Evolutionary conservation across 2,888 invertebrate species (phyloP).

Genomic region (Hydroisotoma schaefferi): DNA sequence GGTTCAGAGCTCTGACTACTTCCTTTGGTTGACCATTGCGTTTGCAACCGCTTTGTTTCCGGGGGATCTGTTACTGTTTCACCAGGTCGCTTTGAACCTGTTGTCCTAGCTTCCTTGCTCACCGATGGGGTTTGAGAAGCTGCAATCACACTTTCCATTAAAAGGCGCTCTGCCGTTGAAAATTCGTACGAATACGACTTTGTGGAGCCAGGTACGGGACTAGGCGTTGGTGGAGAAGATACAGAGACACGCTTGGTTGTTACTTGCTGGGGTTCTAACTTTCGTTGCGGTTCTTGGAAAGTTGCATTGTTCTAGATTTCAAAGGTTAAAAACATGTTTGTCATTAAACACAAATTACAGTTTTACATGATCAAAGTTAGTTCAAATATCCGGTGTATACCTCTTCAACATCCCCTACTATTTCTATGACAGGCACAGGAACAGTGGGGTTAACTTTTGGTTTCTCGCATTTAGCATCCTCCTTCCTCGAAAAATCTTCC

Average conservation of each 20-base stretch:
- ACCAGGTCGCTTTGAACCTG: not conserved
- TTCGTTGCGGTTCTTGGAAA: not conserved
- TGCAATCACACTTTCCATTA: not conserved
- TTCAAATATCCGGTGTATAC: too few species aligned
- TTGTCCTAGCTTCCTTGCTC: too few species aligned
- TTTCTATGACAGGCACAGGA: too few species aligned
- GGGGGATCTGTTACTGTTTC: not conserved
- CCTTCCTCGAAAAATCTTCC: too few species aligned
- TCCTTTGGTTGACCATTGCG: not conserved
- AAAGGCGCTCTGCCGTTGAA: not conserved
- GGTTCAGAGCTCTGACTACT: not conserved
- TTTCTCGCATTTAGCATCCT: too few species aligned
- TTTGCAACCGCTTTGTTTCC: not conserved
- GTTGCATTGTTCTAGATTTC: not conserved
- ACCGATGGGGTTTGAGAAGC: not conserved
- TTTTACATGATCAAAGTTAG: too few species aligned
- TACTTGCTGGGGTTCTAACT: not conserved
- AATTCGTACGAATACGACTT: not conserved
- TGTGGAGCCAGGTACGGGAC: not conserved
- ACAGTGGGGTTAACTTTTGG: too few species aligned
- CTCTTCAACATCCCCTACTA: too few species aligned
- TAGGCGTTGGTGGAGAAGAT: too few species aligned
- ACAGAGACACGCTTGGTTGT: too few species aligned
- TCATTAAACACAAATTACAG: not conserved
- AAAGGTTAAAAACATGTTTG: not conserved